phyloP scores from a whole-genome alignment of 2,888 invertebrate species.

The Digitonthophagus gazella region DNA sequence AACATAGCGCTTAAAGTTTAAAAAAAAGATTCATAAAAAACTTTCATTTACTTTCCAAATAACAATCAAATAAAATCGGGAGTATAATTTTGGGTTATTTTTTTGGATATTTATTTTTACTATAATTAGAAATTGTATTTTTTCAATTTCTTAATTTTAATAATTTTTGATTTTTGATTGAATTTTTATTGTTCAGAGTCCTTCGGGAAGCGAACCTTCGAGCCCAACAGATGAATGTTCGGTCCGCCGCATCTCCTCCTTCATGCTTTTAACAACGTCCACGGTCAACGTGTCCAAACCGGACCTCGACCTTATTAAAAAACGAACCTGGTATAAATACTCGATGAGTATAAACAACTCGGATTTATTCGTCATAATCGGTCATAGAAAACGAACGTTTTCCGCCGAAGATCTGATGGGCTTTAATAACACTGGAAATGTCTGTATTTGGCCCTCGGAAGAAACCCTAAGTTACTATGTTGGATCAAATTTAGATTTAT shows the following conservation, averaged over 20 bases:
- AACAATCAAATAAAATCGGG: too few species aligned
- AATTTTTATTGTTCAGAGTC: slow-evolving; percentile 41
- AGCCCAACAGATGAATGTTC: slow-evolving; percentile 55
- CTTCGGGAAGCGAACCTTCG: slow-evolving; percentile 49
- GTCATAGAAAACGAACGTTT: slow-evolving; percentile 60
- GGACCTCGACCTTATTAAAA: slow-evolving; percentile 22
- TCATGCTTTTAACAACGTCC: slow-evolving; percentile 57
- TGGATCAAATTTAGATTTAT: slow-evolving; percentile 62
- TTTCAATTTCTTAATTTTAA: too few species aligned
- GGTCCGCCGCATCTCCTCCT: slow-evolving; percentile 60
- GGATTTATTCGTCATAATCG: slow-evolving; percentile 58
- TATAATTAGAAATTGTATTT: too few species aligned
- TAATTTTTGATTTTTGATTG: neutral
- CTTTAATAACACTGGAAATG: slow-evolving; percentile 80
- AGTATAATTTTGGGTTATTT: too few species aligned
- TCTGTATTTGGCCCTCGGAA: slow-evolving; percentile 79
- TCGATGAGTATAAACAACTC: slow-evolving; percentile 52
- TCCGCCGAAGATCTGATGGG: slow-evolving; percentile 72
- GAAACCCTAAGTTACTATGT: slow-evolving; percentile 70
- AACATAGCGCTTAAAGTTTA: too few species aligned
- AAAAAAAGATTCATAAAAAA: too few species aligned
- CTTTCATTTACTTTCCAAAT: too few species aligned
- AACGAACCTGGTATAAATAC: slow-evolving; percentile 64
- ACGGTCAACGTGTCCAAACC: slow-evolving; percentile 36
- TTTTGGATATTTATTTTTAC: too few species aligned